phyloP scores from a whole-genome alignment of 1,140 invertebrate genomes.

The Bombus confusus region DNA sequence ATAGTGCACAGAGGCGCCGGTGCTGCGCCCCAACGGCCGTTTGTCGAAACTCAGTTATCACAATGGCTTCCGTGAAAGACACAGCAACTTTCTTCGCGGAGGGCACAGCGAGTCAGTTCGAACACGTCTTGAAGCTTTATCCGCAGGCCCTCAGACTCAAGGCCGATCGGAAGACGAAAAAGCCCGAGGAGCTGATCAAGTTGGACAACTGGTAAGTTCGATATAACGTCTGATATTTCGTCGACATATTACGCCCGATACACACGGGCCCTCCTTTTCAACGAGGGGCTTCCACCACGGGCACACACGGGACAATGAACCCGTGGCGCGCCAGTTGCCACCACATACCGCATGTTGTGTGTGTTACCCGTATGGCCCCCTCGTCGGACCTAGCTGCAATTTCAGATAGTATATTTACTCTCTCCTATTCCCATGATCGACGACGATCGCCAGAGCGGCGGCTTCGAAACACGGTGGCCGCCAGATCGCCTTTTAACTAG shows the following conservation, averaged over 20 bases:
- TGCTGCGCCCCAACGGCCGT: conserved; percentile 74
- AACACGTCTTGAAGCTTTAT: conserved; percentile 93
- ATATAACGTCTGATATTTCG: neutral
- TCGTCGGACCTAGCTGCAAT: conserved; percentile 34
- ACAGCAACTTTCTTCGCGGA: conserved; percentile 95
- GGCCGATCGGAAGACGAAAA: conserved; percentile 93
- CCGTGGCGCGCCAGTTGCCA: conserved; percentile 72
- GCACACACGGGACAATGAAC: conserved; percentile 77
- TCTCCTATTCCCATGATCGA: conserved; percentile 33
- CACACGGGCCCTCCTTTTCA: conserved; percentile 59
- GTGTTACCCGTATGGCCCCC: conserved; percentile 63
- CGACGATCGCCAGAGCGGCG: conserved; percentile 9
- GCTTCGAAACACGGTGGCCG: conserved; percentile 21
- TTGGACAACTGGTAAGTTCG: conserved; percentile 94
- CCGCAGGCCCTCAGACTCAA: conserved; percentile 93
- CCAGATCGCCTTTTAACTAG: neutral
- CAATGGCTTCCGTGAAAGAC: conserved; percentile 93
- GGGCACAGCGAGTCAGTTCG: conserved; percentile 92
- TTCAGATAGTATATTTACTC: conserved; percentile 50
- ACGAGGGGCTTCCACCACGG: conserved; percentile 69
- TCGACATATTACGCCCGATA: conserved; percentile 50
- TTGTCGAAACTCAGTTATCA: conserved; percentile 82
- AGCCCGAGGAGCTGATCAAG: conserved; percentile 95
- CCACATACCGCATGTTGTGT: conserved; percentile 63
- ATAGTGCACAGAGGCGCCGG: conserved; percentile 55